phyloP scores from a whole-genome alignment of 2,113 vertebrate genomes.

The Axis porcinus region DNA sequence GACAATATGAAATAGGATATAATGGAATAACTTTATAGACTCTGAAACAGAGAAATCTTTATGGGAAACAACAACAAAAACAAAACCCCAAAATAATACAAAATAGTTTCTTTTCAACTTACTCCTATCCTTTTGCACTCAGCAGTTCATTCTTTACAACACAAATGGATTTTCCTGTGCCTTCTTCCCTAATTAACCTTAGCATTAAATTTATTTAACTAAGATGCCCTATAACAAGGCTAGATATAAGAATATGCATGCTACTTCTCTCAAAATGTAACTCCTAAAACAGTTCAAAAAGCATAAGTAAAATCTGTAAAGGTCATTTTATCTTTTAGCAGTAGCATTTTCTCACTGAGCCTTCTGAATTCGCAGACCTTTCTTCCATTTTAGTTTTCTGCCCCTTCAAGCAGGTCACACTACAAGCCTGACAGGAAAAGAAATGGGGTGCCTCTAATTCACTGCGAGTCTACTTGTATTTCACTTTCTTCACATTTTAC shows the following conservation, averaged over 20 bases:
- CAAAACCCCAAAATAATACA: neutral
- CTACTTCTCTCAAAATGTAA: conserved; percentile 22
- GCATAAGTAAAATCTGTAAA: conserved; percentile 27
- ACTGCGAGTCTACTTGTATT: neutral
- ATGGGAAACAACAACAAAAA: neutral
- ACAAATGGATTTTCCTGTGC: neutral
- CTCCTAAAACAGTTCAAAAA: conserved; percentile 24
- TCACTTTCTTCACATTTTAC: conserved; percentile 13
- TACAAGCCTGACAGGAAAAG: conserved; percentile 27
- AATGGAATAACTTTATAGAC: neutral
- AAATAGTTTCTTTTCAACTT: neutral
- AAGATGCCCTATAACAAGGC: neutral
- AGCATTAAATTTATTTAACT: conserved; percentile 32
- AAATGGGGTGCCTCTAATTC: conserved; percentile 21
- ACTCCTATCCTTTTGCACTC: neutral
- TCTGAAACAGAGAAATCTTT: neutral
- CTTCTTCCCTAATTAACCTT: conserved; percentile 41
- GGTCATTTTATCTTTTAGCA: conserved; percentile 22
- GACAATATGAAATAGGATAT: conserved; percentile 22
- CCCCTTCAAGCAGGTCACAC: conserved; percentile 43
- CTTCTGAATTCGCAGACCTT: conserved; percentile 36
- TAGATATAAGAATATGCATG: neutral
- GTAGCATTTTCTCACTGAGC: conserved; percentile 48
- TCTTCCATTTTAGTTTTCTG: conserved; percentile 54
- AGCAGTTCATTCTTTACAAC: neutral